Evolutionary conservation across 1,140 invertebrate genomes (phyloP), one percentile per base, ranked within the genome.

Genomic region (Anadara kagoshimensis): DNA sequence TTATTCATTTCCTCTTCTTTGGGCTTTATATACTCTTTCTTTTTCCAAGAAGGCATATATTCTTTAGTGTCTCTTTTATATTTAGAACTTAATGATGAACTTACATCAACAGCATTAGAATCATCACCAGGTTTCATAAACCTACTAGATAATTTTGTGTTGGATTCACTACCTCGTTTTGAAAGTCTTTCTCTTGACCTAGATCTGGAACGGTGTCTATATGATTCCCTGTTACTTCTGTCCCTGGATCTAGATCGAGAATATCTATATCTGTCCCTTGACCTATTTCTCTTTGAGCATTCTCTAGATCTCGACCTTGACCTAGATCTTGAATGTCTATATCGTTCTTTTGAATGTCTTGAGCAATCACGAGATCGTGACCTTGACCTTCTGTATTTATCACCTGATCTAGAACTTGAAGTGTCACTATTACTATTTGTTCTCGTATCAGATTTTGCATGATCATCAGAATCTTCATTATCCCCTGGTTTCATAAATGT

Each of bases 101-200:
- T 53, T 44, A 61, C 47, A 22, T 57, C 18, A n/a, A 18, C 24
- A 36, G 57, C 57, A 24, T 29, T 29, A 29, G 69, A 61, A 16
- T 24, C 49, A n/a, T 78, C 73, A 20, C 58, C 72, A 59, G 75
- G 75, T 44, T 69, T 75, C 63, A 73, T 71, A 63, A 80, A 80
- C 49, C 69, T 65, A 22, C 43, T 61, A 36, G 29, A 36, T 36
- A 36, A 36, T 36, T 36, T 36, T 36, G 41, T 63, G 36, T 53
- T 7, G 4, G 20, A 18, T 51, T 51, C 29, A 36, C 29, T 36
- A 36, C 29, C 29, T 69, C n/a, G 29, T 56, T n/a, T 69, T 61
- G 14, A 29, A 18, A 20, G 45, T 49, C 65, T 67, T 16, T 76
- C 45, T 22, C 41, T 51, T 45, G 57, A 67, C 18, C 54, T 51